These are phyloP conservation scores for Antheraea assamensis DNA, from an alignment of 2,888 invertebrate genomes.

Conservation along the genomic window DNA sequence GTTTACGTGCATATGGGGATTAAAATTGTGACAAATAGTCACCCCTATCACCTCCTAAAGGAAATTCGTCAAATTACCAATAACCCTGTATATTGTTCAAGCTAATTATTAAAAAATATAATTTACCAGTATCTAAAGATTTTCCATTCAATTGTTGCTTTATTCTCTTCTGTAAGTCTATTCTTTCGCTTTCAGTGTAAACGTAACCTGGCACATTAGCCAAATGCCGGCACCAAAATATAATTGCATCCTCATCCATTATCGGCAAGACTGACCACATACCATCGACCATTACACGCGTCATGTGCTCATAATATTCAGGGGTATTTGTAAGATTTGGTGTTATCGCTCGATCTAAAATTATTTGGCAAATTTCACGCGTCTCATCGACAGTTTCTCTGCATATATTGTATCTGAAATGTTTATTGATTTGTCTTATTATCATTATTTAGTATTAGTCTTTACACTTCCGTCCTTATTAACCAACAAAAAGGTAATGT, in stretches of 20 bases:
- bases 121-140: conserved; percentile 55
- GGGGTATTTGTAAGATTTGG: conserved; percentile 83
- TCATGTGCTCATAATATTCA: conserved; percentile 85
- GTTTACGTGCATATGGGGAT: too few relatives aligned
- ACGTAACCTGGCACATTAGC: conserved; percentile 82
- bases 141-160: conserved; percentile 52
- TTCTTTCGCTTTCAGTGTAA: conserved; percentile 63
- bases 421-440: conserved; percentile 2
- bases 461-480: too few relatives aligned
- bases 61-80: too few relatives aligned
- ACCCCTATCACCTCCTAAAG: too few relatives aligned
- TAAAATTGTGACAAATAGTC: too few relatives aligned
- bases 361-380: conserved; percentile 79
- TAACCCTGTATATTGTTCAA: too few relatives aligned
- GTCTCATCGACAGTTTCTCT: conserved; percentile 84
- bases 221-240: conserved; percentile 80
- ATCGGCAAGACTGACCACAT: conserved; percentile 87
- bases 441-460: not conserved
- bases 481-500: too few relatives aligned
- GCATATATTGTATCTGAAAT: conserved; percentile 86
- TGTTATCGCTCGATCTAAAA: conserved; percentile 83
- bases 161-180: conserved; percentile 47
- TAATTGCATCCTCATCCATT: conserved; percentile 72
- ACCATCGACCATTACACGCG: conserved; percentile 84
- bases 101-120: not conserved